phyloP scores from a whole-genome alignment of 2,797 vertebrate genomes.

The Hippoglossus hippoglossus region DNA sequence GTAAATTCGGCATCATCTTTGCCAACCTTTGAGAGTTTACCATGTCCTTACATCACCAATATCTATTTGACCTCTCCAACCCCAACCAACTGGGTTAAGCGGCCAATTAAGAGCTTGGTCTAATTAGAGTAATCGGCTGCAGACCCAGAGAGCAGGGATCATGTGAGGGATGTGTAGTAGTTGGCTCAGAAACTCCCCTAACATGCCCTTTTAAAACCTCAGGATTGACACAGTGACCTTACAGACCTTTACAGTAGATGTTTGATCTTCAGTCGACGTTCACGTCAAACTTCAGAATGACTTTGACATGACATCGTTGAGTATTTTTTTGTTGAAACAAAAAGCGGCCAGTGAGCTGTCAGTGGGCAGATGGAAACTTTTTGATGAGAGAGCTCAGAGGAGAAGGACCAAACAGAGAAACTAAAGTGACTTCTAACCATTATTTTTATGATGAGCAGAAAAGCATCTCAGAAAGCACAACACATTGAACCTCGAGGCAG shows the following conservation, averaged over 20 bases:
- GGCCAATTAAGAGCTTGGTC: slow-evolving; percentile 74
- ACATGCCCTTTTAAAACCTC: slow-evolving; percentile 21
- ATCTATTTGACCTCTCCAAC: slow-evolving; percentile 60
- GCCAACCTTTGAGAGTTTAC: not conserved
- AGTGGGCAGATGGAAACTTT: not conserved
- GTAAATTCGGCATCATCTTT: not conserved
- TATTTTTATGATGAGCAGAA: not conserved
- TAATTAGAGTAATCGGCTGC: slow-evolving; percentile 76
- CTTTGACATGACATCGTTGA: not conserved
- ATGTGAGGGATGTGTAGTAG: slow-evolving; percentile 48
- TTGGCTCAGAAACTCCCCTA: slow-evolving; percentile 27
- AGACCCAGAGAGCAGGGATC: slow-evolving; percentile 46
- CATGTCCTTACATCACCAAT: slow-evolving; percentile 37
- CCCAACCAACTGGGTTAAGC: slow-evolving; percentile 73
- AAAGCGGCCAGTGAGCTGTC: not conserved
- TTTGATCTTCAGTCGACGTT: not conserved
- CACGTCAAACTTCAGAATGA: slow-evolving; percentile 1
- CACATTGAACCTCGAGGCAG: not conserved
- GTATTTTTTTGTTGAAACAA: not conserved
- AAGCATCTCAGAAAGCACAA: not conserved
- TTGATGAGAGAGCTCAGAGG: not conserved
- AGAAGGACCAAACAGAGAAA: not conserved
- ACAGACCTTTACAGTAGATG: slow-evolving; percentile 16
- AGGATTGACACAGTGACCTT: slow-evolving; percentile 57
- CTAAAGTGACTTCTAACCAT: not conserved